Evolutionary conservation across 2,888 invertebrate genomes (phyloP).

Genomic region (Isoperla grammatica): DNA sequence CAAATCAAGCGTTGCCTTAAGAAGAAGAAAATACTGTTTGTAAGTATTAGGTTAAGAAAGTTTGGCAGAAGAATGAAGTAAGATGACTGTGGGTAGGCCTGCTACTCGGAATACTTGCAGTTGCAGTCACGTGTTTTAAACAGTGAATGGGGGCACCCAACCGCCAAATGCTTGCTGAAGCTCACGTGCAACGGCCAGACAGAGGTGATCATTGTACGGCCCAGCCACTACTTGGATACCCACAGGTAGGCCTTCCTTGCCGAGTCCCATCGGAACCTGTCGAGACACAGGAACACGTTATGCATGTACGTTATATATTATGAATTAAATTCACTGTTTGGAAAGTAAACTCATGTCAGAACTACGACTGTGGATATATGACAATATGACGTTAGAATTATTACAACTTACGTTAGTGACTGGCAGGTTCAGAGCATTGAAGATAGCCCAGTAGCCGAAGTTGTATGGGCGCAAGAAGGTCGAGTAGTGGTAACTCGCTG

Average conservation of each 20-base stretch:
- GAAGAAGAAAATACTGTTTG: no score
- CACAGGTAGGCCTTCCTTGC: constrained; percentile 62
- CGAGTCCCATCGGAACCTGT: constrained; percentile 68
- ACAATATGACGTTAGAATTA: not conserved
- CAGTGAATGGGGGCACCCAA: constrained; percentile 54
- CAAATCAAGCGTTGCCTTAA: no score
- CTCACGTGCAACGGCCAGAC: constrained; percentile 66
- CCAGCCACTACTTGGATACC: constrained; percentile 75
- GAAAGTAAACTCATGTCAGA: no score
- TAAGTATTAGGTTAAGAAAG: no score
- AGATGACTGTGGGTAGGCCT: no score
- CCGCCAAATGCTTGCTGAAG: constrained; percentile 66
- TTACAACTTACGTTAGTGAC: constrained; percentile 54
- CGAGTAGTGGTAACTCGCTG: constrained; percentile 78
- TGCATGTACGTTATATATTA: no score
- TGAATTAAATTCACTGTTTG: no score
- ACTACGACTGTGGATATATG: no score
- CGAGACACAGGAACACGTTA: no score
- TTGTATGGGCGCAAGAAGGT: constrained; percentile 72
- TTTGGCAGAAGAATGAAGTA: no score
- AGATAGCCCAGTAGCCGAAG: constrained; percentile 78
- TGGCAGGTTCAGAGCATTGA: constrained; percentile 79
- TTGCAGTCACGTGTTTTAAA: no score
- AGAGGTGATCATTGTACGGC: constrained; percentile 63
- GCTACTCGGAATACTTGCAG: no score